Evolutionary conservation across 2,797 vertebrate species (phyloP).

Genomic region (Megalops cyprinoides): DNA sequence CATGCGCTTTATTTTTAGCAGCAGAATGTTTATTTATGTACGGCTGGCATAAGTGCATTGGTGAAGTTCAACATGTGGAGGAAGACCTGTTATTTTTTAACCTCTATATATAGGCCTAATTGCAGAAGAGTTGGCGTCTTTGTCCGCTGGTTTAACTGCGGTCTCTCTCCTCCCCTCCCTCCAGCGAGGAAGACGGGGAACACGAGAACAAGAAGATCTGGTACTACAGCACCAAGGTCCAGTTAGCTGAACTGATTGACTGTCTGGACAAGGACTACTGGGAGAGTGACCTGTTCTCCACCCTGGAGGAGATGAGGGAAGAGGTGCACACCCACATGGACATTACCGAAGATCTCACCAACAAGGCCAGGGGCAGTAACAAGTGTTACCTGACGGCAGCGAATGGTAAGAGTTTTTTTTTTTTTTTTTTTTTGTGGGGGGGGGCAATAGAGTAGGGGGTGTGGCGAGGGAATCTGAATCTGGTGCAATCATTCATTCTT

Average conservation of each 20-base stretch:
- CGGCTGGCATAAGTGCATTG: not conserved
- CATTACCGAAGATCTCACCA: slow-evolving; percentile 92
- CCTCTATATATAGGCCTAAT: not conserved
- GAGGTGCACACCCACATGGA: slow-evolving; percentile 94
- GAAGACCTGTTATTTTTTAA: not conserved
- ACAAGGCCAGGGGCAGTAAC: slow-evolving; percentile 91
- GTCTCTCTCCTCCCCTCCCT: slow-evolving; percentile 42
- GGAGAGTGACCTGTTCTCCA: slow-evolving; percentile 87
- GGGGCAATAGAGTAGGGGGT: too few relatives aligned
- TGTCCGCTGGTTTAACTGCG: not conserved
- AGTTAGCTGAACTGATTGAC: slow-evolving; percentile 89
- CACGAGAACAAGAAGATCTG: slow-evolving; percentile 92
- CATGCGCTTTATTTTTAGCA: not conserved
- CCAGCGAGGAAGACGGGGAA: slow-evolving; percentile 92
- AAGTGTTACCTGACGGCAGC: slow-evolving; percentile 90
- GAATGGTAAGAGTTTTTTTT: slow-evolving; percentile 77
- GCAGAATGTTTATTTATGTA: not conserved
- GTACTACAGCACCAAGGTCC: slow-evolving; percentile 97
- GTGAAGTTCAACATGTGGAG: not conserved
- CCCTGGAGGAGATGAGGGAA: slow-evolving; percentile 88
- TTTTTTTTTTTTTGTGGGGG: not conserved
- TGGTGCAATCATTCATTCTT: too few relatives aligned
- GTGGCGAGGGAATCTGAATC: too few relatives aligned
- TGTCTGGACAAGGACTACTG: slow-evolving; percentile 89
- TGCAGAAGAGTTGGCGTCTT: not conserved